A percentile compares a stretch with the other conserved stretches of the same genome.
Evolutionary conservation across 2,888 invertebrate genomes (phyloP).

Genomic region (Trachelus tabidus): DNA sequence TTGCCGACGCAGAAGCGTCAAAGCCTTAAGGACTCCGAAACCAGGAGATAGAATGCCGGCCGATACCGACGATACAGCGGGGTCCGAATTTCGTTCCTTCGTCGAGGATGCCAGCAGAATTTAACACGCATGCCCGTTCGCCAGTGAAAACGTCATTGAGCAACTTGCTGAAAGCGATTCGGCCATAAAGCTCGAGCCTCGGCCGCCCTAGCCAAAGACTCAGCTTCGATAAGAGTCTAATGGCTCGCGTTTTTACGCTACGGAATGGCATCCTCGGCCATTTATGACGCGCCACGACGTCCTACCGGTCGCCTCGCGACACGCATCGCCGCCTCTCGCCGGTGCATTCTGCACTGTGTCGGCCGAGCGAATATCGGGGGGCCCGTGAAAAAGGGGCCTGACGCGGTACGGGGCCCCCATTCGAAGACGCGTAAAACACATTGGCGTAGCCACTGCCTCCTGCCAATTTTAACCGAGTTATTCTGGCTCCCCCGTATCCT

Average conservation of each 20-base stretch:
- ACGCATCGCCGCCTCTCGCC: conserved; percentile 5
- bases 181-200: conserved; percentile 57
- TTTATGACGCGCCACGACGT: conserved; percentile 12
- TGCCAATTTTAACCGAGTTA: too few species aligned
- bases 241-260: conserved; percentile 35
- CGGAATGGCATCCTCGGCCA: conserved; percentile 13
- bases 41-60: too few species aligned
- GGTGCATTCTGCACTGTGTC: too few species aligned
- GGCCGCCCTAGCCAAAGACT: conserved; percentile 14
- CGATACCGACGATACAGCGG: too few species aligned
- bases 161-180: conserved; percentile 62
- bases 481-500: too few species aligned
- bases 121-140: conserved; percentile 23
- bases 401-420: background rate
- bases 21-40: too few species aligned
- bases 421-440: background rate
- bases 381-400: too few species aligned
- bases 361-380: too few species aligned
- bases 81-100: too few species aligned
- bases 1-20: too few species aligned
- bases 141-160: conserved; percentile 58
- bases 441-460: background rate
- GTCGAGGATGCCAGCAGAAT: too few species aligned
- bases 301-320: background rate
- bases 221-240: conserved; percentile 51